phyloP scores from a whole-genome alignment of 2,888 invertebrate genomes.

The Tipula helvola region DNA sequence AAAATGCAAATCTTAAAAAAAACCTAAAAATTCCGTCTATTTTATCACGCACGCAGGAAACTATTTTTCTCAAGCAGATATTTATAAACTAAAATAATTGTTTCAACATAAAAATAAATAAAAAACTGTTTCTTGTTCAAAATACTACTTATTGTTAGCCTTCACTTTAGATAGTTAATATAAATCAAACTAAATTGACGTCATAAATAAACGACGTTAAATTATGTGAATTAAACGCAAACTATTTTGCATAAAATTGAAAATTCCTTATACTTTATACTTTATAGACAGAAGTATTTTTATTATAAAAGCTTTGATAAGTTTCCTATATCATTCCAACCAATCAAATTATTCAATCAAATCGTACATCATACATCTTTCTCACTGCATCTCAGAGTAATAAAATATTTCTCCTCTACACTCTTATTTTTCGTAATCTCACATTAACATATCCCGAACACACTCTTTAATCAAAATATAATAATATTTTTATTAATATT shows the following conservation, averaged over 20 bases:
- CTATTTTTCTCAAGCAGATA: too few species aligned
- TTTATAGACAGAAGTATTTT: background rate
- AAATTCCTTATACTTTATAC: background rate
- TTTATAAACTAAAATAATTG: too few species aligned
- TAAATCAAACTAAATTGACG: background rate
- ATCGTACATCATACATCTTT: background rate
- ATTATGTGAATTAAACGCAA: background rate
- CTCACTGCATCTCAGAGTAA: background rate
- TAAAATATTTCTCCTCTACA: background rate
- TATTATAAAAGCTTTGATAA: background rate
- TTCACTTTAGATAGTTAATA: background rate
- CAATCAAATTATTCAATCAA: background rate
- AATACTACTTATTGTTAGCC: background rate
- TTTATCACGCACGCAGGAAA: too few species aligned
- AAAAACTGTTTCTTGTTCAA: too few species aligned
- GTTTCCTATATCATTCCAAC: background rate
- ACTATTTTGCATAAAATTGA: background rate
- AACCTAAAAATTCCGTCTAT: too few species aligned
- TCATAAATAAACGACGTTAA: background rate
- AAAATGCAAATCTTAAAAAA: too few species aligned
- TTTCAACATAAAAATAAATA: too few species aligned
- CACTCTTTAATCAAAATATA: background rate
- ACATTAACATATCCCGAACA: background rate
- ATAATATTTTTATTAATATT: background rate
- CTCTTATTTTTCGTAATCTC: background rate